Conservation (phyloP, 2,888 invertebrate species). For the Drosophila aldrichi region DNA sequence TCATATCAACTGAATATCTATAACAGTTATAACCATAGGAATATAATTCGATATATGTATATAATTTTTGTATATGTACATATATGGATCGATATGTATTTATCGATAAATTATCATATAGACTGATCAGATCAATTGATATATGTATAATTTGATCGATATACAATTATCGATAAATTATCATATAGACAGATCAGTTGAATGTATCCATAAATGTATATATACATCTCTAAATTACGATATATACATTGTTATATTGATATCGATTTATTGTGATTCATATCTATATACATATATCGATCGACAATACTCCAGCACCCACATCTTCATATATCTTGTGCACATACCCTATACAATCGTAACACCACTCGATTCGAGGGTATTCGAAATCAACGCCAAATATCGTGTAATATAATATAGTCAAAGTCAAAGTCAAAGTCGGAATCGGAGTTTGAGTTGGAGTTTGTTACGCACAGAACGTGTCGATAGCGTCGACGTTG, state of each 20-base stretch:
- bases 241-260: neutral
- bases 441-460: slow-evolving; percentile 15
- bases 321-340: neutral
- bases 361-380: neutral
- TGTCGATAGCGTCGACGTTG: slow-evolving; percentile 38
- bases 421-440: slow-evolving; percentile 51
- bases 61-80: no score
- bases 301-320: neutral
- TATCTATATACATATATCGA: neutral
- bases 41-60: no score
- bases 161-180: no score
- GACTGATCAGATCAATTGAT: no score
- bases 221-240: neutral
- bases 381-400: slow-evolving; percentile 22
- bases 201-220: neutral
- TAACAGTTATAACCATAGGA: no score
- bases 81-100: no score
- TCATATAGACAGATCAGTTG: no score
- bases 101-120: no score
- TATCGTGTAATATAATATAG: slow-evolving; percentile 76
- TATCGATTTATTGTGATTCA: no score
- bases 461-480: slow-evolving; percentile 38
- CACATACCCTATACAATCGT: neutral
- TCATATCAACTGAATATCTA: no score
- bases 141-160: no score